Evolutionary conservation across 2,113 vertebrate species (phyloP).

Genomic region (Lates calcarifer): DNA sequence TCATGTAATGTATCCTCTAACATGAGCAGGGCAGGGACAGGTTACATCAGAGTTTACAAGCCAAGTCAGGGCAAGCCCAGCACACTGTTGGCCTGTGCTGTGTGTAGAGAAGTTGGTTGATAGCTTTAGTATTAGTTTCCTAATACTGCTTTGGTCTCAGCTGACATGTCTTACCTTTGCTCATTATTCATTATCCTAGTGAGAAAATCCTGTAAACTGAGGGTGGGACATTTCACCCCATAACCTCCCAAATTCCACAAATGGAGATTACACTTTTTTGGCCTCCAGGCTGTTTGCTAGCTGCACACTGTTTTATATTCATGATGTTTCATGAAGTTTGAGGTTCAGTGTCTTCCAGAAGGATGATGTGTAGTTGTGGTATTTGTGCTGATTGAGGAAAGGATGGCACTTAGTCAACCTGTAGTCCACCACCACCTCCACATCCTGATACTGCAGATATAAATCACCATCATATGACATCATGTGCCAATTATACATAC

Average conservation of each 20-base stretch:
- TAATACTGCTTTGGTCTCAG: background rate
- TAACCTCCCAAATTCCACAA: background rate
- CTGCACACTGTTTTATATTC: background rate
- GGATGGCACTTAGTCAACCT: background rate
- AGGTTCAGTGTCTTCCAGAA: background rate
- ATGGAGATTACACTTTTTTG: background rate
- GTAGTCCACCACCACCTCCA: background rate
- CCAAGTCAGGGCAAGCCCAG: conserved; percentile 37
- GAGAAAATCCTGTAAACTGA: background rate
- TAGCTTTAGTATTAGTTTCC: conserved; percentile 4
- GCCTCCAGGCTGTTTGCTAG: background rate
- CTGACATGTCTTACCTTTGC: background rate
- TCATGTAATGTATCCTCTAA: background rate
- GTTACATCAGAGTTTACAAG: conserved; percentile 23
- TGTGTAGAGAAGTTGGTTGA: background rate
- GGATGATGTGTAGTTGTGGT: background rate
- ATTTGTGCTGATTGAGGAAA: background rate
- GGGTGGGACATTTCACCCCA: background rate
- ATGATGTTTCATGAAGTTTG: background rate
- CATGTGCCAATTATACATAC: too few relatives aligned
- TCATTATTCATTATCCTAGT: background rate
- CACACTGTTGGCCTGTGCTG: background rate
- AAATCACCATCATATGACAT: background rate
- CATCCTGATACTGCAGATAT: background rate
- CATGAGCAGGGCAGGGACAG: background rate